Percentiles rank a stretch among this genome's conserved stretches.
phyloP scores from a whole-genome alignment of 2,888 invertebrate genomes.

The Nasonia oneida region DNA sequence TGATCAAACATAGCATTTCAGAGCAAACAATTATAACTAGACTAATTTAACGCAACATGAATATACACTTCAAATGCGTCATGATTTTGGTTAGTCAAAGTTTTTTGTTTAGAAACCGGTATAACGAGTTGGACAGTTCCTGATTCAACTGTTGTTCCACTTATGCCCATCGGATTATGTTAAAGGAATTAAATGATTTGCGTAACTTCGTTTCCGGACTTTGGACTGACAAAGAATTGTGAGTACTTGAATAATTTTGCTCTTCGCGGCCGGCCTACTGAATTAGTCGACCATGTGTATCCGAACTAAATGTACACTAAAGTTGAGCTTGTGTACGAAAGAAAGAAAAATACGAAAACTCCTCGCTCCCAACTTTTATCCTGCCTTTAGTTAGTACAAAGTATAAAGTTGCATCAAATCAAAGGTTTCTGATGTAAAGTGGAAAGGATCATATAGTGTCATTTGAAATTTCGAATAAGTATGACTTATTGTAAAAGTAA shows the following conservation, averaged over 20 bases:
- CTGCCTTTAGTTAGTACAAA: background rate
- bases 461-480: conserved; percentile 43
- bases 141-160: background rate
- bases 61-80: background rate
- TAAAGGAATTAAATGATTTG: too few relatives aligned
- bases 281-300: too few relatives aligned
- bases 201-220: background rate
- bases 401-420: background rate
- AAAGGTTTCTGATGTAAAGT: background rate
- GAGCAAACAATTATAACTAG: background rate
- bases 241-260: background rate
- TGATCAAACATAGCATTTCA: background rate
- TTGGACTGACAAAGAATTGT: background rate
- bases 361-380: too few relatives aligned
- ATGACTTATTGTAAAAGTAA: background rate
- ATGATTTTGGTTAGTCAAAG: background rate
- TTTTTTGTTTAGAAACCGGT: background rate
- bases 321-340: too few relatives aligned
- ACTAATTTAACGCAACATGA: background rate
- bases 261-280: background rate
- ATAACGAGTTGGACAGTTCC: conserved; percentile 1
- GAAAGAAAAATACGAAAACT: background rate
- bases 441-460: conserved; percentile 31
- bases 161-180: background rate
- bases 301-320: too few relatives aligned